Evolutionary conservation across 2,888 invertebrate species (phyloP).

Genomic region (Ectemnius cavifrons): DNA sequence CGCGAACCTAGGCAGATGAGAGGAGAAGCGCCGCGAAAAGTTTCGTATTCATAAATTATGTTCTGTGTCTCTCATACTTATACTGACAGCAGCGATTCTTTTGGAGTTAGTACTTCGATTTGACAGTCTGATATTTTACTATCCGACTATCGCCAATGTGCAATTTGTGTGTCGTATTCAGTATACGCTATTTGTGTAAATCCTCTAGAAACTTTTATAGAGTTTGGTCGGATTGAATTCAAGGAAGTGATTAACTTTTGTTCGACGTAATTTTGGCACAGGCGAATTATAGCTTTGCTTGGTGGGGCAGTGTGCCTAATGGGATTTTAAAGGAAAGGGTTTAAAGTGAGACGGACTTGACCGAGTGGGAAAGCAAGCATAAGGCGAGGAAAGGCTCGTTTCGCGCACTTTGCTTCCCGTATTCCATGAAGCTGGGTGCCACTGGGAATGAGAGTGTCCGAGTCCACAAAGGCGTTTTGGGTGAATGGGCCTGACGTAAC

Average conservation of each 20-base stretch:
- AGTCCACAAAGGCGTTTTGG: constrained; percentile 58
- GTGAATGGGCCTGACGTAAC: constrained; percentile 65
- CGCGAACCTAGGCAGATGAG: background rate
- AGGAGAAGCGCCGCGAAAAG: constrained; percentile 27
- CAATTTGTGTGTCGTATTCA: constrained; percentile 33
- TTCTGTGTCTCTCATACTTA: constrained; percentile 35
- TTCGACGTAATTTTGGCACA: too few relatives aligned
- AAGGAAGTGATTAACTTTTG: too few relatives aligned
- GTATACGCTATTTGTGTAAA: too few relatives aligned
- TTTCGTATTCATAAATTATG: constrained; percentile 45
- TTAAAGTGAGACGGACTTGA: constrained; percentile 40
- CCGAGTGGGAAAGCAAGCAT: constrained; percentile 43
- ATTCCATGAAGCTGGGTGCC: constrained; percentile 23
- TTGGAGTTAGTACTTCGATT: constrained; percentile 7
- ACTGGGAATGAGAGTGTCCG: constrained; percentile 58
- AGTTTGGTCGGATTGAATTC: too few relatives aligned
- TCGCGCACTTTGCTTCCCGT: too few relatives aligned
- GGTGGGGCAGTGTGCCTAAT: too few relatives aligned
- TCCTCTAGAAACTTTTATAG: too few relatives aligned
- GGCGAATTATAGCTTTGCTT: too few relatives aligned
- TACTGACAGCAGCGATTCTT: constrained; percentile 38
- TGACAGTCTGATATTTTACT: too few relatives aligned
- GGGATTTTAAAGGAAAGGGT: too few relatives aligned
- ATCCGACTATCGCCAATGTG: too few relatives aligned
- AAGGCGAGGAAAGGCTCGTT: too few relatives aligned